phyloP scores from a whole-genome alignment of 2,888 invertebrate genomes.

The Cheilosia vernalis region DNA sequence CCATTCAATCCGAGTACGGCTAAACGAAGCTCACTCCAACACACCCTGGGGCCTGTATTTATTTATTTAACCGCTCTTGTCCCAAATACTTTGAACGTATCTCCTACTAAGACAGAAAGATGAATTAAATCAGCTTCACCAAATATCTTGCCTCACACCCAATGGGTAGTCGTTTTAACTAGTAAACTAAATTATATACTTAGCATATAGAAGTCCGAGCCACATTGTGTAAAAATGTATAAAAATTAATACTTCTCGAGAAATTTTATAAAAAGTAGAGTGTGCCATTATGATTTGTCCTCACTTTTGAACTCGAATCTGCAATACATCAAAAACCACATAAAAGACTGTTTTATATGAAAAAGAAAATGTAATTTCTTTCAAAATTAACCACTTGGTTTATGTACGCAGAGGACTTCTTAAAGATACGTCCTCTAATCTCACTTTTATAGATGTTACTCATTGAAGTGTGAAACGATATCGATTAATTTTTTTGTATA shows the following conservation, averaged over 20 bases:
- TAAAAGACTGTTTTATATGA: conserved; percentile 54
- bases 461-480: too few species aligned
- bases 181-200: conserved; percentile 16
- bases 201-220: conserved; percentile 64
- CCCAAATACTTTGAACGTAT: conserved; percentile 49
- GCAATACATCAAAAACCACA: conserved; percentile 36
- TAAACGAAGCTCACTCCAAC: conserved; percentile 80
- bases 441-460: too few species aligned
- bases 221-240: conserved; percentile 36
- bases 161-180: conserved; percentile 44
- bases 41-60: conserved; percentile 35
- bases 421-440: too few species aligned
- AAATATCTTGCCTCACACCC: conserved; percentile 71
- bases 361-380: conserved; percentile 13
- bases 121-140: conserved; percentile 66
- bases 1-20: conserved; percentile 96
- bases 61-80: conserved; percentile 62
- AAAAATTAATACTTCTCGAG: conserved; percentile 1
- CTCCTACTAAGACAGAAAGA: conserved; percentile 43
- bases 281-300: conserved; percentile 30
- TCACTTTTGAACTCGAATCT: neutral
- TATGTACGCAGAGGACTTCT: too few species aligned
- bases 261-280: neutral
- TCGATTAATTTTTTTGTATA: too few species aligned
- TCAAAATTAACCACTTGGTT: too few species aligned